A percentile compares a stretch with the other conserved stretches of the same genome.
Conservation (phyloP, 2,113 vertebrate species). For the Hydropotes inermis region DNA sequence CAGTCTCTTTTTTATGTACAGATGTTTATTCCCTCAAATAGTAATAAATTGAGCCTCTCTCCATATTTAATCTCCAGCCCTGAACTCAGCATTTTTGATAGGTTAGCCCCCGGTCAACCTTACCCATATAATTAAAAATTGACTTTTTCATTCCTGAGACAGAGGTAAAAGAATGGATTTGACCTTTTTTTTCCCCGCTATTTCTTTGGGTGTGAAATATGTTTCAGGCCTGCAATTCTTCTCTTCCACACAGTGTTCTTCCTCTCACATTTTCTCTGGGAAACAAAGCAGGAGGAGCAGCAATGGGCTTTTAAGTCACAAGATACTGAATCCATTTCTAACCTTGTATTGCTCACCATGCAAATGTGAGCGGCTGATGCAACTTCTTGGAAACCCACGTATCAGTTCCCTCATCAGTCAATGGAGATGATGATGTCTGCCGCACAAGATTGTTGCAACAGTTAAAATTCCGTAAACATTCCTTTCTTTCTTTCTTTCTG, state of each 20-base stretch:
- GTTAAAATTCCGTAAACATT: not conserved
- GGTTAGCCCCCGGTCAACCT: not conserved
- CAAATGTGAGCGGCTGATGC: not conserved
- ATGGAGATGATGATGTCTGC: not conserved
- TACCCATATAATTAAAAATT: conserved; percentile 63
- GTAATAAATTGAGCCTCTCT: conserved; percentile 21
- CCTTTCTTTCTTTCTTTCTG: not conserved
- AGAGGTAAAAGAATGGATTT: conserved; percentile 39
- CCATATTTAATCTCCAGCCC: conserved; percentile 24
- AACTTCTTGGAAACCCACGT: not conserved
- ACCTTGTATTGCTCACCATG: not conserved
- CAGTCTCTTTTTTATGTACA: not conserved
- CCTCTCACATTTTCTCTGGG: not conserved
- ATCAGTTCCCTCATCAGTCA: not conserved
- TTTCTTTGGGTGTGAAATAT: conserved; percentile 34
- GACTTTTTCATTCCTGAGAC: conserved; percentile 57
- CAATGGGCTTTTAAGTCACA: not conserved
- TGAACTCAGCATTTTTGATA: conserved; percentile 56
- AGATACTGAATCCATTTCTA: not conserved
- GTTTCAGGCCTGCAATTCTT: not conserved
- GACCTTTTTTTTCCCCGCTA: not conserved
- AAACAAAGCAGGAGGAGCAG: not conserved
- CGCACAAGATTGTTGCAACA: not conserved
- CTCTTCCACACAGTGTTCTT: not conserved
- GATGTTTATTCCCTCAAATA: not conserved